phyloP scores from a whole-genome alignment of 2,113 vertebrate genomes.

The Mixornis gularis region DNA sequence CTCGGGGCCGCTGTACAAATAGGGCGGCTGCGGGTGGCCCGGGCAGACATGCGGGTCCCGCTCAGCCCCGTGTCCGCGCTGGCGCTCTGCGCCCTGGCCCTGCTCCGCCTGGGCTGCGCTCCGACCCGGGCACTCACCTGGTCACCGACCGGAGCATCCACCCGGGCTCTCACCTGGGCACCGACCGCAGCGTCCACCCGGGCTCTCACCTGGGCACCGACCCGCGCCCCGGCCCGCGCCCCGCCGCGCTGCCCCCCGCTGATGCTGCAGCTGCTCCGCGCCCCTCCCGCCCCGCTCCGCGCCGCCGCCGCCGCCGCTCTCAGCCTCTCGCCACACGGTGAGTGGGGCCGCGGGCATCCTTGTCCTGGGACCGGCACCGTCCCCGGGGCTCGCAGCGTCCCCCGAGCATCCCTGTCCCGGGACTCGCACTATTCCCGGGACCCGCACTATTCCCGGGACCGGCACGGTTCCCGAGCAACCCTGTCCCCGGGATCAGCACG shows the following conservation, averaged over 20 bases:
- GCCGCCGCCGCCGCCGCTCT: slow-evolving; percentile 69
- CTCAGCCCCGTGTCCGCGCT: not conserved
- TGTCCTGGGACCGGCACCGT: not conserved
- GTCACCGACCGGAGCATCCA: not conserved
- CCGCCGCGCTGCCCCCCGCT: slow-evolving; percentile 38
- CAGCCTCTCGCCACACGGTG: slow-evolving; percentile 79
- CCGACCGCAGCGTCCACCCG: not conserved
- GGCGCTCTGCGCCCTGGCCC: not conserved
- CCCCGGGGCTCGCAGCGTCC: not conserved
- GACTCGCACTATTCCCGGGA: not conserved
- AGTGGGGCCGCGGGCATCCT: not conserved
- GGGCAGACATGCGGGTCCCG: not conserved
- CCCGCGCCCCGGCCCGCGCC: not conserved
- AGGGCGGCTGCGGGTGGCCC: not conserved
- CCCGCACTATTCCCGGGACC: not conserved
- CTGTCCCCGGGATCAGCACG: not conserved
- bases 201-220: not conserved
- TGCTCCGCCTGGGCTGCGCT: not conserved
- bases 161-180: not conserved
- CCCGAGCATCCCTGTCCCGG: not conserved
- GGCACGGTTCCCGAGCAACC: not conserved
- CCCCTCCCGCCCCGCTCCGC: not conserved
- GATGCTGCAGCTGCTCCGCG: slow-evolving; percentile 83
- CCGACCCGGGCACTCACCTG: not conserved
- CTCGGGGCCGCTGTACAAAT: slow-evolving; percentile 14